Evolutionary conservation across 2,797 vertebrate genomes (phyloP).

Genomic region (Arrhamphus sclerolepis): DNA sequence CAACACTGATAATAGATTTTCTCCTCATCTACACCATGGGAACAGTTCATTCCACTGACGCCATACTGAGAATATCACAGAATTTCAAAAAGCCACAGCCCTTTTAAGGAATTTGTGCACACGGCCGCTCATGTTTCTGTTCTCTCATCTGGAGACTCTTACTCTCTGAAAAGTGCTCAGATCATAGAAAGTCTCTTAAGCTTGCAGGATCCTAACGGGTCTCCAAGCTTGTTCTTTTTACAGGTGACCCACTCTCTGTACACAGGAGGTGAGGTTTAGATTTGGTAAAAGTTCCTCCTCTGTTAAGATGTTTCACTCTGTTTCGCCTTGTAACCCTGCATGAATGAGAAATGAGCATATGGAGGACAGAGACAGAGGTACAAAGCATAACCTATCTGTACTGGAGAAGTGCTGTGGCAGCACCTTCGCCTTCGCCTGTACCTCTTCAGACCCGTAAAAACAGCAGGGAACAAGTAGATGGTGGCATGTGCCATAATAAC

Average conservation of each 20-base stretch:
- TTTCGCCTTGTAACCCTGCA: not conserved
- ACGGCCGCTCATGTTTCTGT: constrained; percentile 31
- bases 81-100: constrained; percentile 17
- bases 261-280: not conserved
- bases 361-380: not conserved
- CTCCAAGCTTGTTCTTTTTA: constrained; percentile 31
- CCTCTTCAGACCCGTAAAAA: constrained; percentile 37
- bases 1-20: constrained; percentile 52
- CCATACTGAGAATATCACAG: constrained; percentile 36
- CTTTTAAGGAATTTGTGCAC: constrained; percentile 19
- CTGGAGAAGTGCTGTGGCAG: constrained; percentile 33
- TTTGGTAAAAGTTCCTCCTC: constrained; percentile 48
- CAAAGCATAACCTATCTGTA: constrained; percentile 12
- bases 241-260: constrained; percentile 35
- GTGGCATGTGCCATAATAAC: constrained; percentile 38
- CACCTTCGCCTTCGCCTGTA: constrained; percentile 17
- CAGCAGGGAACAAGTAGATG: constrained; percentile 46
- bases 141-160: constrained; percentile 18
- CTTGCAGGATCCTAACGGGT: constrained; percentile 27
- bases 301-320: constrained; percentile 6
- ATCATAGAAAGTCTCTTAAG: constrained; percentile 28
- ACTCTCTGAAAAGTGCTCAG: constrained; percentile 9
- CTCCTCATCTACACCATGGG: constrained; percentile 27
- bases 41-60: constrained; percentile 53
- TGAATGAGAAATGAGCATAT: constrained; percentile 27